Percentiles rank a stretch among this genome's conserved stretches.
Evolutionary conservation across 2,797 vertebrate genomes (phyloP).

Genomic region (Gadopsis marmoratus): DNA sequence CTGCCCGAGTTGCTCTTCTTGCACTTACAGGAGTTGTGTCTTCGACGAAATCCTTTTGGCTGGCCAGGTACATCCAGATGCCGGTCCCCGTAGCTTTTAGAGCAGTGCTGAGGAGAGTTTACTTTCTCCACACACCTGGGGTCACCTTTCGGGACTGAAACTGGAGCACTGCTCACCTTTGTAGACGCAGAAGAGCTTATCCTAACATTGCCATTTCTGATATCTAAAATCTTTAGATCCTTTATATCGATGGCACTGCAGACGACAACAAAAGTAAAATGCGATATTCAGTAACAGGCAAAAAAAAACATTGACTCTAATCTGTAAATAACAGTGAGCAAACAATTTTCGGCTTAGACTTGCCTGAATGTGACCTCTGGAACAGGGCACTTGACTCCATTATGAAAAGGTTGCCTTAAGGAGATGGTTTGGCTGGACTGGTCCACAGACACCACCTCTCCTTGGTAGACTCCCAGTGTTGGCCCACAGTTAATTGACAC

Average conservation of each 20-base stretch:
- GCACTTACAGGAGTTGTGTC: slow-evolving; percentile 97
- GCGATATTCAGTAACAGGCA: background rate
- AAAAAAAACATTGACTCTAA: background rate
- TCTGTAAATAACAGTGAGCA: background rate
- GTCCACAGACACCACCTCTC: slow-evolving; percentile 95
- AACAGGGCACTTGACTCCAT: slow-evolving; percentile 96
- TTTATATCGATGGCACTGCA: slow-evolving; percentile 96
- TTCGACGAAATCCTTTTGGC: slow-evolving; percentile 91
- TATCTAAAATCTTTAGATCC: slow-evolving; percentile 96
- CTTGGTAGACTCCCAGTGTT: slow-evolving; percentile 95
- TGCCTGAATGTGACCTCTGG: slow-evolving; percentile 99
- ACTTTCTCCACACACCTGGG: slow-evolving; percentile 78
- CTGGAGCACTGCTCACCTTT: slow-evolving; percentile 84
- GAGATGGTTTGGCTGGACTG: slow-evolving; percentile 97
- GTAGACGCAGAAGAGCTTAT: slow-evolving; percentile 46
- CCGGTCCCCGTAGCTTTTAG: slow-evolving; percentile 94
- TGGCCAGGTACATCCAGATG: slow-evolving; percentile 88
- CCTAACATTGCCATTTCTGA: slow-evolving; percentile 78
- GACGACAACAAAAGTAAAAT: background rate
- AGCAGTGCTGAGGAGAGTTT: slow-evolving; percentile 88
- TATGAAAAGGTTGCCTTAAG: slow-evolving; percentile 95
- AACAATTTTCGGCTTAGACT: slow-evolving; percentile 19
- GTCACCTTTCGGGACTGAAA: slow-evolving; percentile 90
- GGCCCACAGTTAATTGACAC: slow-evolving; percentile 98
- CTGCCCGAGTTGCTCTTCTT: background rate